Conservation (phyloP, 2,113 vertebrate genomes). For the Hirundichthys speculiger region DNA sequence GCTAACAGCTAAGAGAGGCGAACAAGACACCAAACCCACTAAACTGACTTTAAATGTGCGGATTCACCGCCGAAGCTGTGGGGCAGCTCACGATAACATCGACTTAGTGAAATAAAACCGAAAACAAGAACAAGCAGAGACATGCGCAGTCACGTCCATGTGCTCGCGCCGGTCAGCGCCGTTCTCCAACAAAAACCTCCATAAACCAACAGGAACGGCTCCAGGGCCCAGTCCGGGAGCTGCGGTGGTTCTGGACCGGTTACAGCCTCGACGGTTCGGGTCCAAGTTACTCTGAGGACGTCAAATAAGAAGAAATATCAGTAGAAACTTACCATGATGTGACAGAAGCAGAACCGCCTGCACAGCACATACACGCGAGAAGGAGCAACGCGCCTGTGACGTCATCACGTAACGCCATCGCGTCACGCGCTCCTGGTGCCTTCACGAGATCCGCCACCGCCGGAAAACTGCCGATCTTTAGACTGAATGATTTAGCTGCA, state of each 20-base stretch:
- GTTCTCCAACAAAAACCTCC: slow-evolving; percentile 2
- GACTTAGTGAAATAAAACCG: neutral
- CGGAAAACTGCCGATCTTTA: neutral
- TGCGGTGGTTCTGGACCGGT: no score
- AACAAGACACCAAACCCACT: neutral
- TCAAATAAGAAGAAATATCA: rapidly evolving
- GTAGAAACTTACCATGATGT: slow-evolving; percentile 76
- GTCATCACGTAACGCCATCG: slow-evolving; percentile 20
- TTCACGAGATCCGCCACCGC: neutral
- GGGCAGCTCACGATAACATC: no score
- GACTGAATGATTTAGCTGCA: neutral
- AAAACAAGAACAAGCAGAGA: rapidly evolving
- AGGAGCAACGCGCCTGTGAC: slow-evolving; percentile 36
- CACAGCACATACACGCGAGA: slow-evolving; percentile 42
- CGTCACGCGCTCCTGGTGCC: slow-evolving; percentile 21
- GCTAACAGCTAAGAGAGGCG: neutral
- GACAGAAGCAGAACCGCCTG: slow-evolving; percentile 25
- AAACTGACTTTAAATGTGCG: no score
- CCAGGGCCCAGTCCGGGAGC: no score
- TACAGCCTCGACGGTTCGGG: no score
- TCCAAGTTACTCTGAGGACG: neutral
- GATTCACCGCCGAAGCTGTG: no score
- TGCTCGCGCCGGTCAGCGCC: slow-evolving; percentile 61
- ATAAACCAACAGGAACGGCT: neutral
- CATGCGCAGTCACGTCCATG: slow-evolving; percentile 58